These are phyloP conservation scores for Cotesia congregata DNA, from an alignment of 2,888 invertebrate genomes.

Conservation along the genomic window DNA sequence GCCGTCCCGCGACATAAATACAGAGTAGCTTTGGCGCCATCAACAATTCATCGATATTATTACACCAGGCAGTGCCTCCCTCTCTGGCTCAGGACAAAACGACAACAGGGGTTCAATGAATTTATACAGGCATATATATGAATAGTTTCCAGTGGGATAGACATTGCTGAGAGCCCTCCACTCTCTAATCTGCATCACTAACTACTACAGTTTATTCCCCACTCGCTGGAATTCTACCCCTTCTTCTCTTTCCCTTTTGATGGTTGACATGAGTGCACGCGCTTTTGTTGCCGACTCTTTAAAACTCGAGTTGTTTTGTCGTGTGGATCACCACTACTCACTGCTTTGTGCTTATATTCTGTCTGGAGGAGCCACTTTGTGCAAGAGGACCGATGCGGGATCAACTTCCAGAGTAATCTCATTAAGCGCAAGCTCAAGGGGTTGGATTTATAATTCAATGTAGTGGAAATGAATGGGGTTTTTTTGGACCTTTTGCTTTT, in stretches of 20 bases:
- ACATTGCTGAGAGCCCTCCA: slow-evolving; percentile 20
- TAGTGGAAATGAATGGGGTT: too few species aligned
- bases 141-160: slow-evolving; percentile 38
- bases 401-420: too few species aligned
- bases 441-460: too few species aligned
- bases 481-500: too few species aligned
- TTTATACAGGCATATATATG: slow-evolving; percentile 3
- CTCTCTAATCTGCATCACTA: slow-evolving; percentile 62
- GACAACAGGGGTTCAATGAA: slow-evolving; percentile 22
- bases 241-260: too few species aligned
- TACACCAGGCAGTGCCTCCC: slow-evolving; percentile 44
- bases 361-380: too few species aligned
- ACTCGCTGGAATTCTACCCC: not conserved
- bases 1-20: slow-evolving; percentile 57
- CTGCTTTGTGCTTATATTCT: too few species aligned
- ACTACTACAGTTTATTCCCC: slow-evolving; percentile 55
- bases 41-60: slow-evolving; percentile 64
- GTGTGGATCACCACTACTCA: slow-evolving; percentile 23
- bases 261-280: not conserved
- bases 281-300: slow-evolving; percentile 6
- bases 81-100: slow-evolving; percentile 45
- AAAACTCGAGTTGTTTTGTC: slow-evolving; percentile 29
- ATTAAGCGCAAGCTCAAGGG: too few species aligned
- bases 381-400: too few species aligned
- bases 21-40: slow-evolving; percentile 57